These are phyloP conservation scores for Platygyra sinensis DNA, from an alignment of 64 coral and sea anemone species.

Conservation along the genomic window DNA sequence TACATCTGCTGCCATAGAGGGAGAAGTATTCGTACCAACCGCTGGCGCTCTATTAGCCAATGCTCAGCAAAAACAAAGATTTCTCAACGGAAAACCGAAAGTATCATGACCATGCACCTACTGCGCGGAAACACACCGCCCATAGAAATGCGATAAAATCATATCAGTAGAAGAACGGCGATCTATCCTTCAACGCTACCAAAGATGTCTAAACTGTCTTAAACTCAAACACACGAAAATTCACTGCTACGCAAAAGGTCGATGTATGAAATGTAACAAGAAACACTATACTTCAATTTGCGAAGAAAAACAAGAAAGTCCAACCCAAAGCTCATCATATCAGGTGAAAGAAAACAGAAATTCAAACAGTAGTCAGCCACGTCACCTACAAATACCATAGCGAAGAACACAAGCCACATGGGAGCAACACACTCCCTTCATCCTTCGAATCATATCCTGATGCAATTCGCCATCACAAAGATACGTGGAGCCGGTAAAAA, in stretches of 20 bases:
- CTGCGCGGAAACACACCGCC: constrained; percentile 42
- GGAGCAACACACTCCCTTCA: constrained; percentile 14
- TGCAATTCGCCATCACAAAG: too few species aligned
- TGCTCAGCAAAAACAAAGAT: too few species aligned
- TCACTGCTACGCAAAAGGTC: constrained; percentile 47
- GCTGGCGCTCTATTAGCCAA: too few species aligned
- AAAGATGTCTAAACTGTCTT: constrained; percentile 21
- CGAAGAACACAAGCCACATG: constrained; percentile 20
- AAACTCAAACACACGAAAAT: constrained; percentile 20
- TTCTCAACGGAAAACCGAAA: neutral
- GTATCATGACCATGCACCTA: constrained; percentile 22
- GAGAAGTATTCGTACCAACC: too few species aligned
- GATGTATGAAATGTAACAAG: too few species aligned
- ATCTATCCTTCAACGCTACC: constrained; percentile 19
- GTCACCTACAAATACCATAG: neutral
- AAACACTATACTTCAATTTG: neutral
- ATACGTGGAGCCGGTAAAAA: too few species aligned
- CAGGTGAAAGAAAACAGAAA: constrained; percentile 9
- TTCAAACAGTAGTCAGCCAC: neutral
- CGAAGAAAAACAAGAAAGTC: neutral
- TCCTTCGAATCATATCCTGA: neutral
- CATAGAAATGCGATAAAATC: constrained; percentile 32
- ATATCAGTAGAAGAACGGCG: constrained; percentile 28
- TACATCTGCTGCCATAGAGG: too few species aligned
- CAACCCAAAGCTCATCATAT: neutral